Evolutionary conservation across 2,888 invertebrate genomes (phyloP), one percentile per base, ranked within the genome.

Genomic region (Smittia aterrima): DNA sequence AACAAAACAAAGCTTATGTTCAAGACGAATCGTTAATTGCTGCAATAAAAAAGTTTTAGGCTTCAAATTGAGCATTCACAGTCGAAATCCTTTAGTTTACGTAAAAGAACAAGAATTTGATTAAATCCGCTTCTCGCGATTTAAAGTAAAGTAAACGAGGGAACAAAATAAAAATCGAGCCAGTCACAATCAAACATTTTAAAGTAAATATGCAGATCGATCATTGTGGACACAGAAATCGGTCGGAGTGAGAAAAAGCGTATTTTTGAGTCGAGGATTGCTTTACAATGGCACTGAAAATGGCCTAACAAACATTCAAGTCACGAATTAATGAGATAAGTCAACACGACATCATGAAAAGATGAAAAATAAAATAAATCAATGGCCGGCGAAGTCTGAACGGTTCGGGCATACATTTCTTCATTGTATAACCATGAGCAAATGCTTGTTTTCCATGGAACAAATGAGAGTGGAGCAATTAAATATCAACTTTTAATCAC

Each of bases 271-370:
- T 47, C 16, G 47, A n/a, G 16, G 18, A 58, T 58, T 18, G 58
- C 58, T 58, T 2, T 16, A 64, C 64, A 64, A 64, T 25, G 64
- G 22, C 24, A 25, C 64, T 64, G 24, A 64, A 64, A 64, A 32
- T 66, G 40, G 40, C 22, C 38, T 40, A 16, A 40, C 66, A 72
- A 72, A 72, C 72, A 72, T 62, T 38, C 58, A 72, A 62, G 58
- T 62, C 72, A 62, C 72, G 62, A 72, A 72, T 62, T 72, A 62
- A 72, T 72, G 72, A 38, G 54, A 62, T 62, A 22, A 24, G 20
- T 32, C 58, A 72, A 72, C 62, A 72, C 7, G 27, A 62, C 13
- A 4, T 38, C 6, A 47, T 47, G 47, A n/a, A 47, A 47, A 47
- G 47, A 47, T 11, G 25, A 70, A 54, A 68, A 32, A 64, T 24